A percentile compares a stretch with the other conserved stretches of the same genome.
These are phyloP conservation scores for Cnemophilus loriae DNA, from an alignment of 2,113 vertebrate species.

Conservation along the genomic window DNA sequence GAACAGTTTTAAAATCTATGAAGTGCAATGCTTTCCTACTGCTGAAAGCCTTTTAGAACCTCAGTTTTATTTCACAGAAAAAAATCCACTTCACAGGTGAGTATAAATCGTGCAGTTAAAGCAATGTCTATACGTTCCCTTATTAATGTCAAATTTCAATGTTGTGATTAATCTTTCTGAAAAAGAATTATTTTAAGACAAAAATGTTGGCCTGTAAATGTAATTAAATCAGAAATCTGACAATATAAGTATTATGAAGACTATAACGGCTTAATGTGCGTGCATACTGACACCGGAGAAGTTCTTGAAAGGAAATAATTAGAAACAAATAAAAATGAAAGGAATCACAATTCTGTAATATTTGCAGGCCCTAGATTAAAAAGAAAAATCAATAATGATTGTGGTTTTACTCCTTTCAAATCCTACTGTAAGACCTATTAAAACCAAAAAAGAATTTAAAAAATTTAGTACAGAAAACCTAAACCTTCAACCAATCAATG, in stretches of 20 bases:
- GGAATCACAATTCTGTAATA: neutral
- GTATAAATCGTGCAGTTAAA: neutral
- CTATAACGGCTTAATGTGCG: neutral
- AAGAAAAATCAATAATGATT: slow-evolving; percentile 30
- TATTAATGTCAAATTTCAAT: neutral
- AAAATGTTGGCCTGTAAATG: neutral
- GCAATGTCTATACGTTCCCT: fast-evolving
- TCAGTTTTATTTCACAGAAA: neutral
- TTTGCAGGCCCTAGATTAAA: neutral
- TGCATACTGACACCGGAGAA: neutral
- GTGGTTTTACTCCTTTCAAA: neutral
- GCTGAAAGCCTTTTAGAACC: neutral
- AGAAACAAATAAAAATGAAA: neutral
- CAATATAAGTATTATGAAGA: neutral
- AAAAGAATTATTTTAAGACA: neutral
- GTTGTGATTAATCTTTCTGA: neutral
- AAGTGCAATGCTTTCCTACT: neutral
- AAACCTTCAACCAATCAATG: slow-evolving; percentile 55
- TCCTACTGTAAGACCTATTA: neutral
- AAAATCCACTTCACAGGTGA: neutral
- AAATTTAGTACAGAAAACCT: slow-evolving; percentile 19
- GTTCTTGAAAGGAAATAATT: neutral
- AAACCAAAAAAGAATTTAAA: neutral
- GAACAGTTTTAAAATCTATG: neutral
- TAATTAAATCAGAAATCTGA: neutral